A percentile compares a stretch with the other conserved stretches of the same genome.
Evolutionary conservation across 2,888 invertebrate genomes (phyloP).

Genomic region (Euproctis similis): DNA sequence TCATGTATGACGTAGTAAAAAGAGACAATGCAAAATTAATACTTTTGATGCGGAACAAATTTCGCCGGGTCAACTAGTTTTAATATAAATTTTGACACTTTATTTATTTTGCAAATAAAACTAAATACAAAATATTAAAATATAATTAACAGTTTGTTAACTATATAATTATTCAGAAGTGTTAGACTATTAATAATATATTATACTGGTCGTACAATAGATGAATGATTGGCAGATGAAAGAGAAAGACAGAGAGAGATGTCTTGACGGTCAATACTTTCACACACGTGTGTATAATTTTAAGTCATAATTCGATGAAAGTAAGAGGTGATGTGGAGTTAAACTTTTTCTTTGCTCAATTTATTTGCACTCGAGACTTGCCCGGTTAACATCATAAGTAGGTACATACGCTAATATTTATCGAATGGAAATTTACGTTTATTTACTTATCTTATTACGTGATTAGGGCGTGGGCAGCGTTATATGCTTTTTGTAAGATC

Average conservation of each 20-base stretch:
- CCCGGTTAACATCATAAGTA: constrained; percentile 10
- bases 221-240: too few relatives aligned
- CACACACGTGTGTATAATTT: constrained; percentile 50
- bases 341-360: constrained; percentile 62
- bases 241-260: constrained; percentile 39
- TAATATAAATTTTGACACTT: too few relatives aligned
- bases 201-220: too few relatives aligned
- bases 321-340: constrained; percentile 64
- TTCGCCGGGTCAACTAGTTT: too few relatives aligned
- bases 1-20: too few relatives aligned
- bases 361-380: constrained; percentile 37
- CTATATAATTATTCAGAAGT: too few relatives aligned
- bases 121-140: too few relatives aligned
- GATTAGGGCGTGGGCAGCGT: constrained; percentile 6
- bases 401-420: constrained; percentile 12
- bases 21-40: too few relatives aligned
- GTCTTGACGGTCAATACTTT: constrained; percentile 49
- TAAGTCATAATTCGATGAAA: constrained; percentile 55
- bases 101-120: too few relatives aligned
- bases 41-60: too few relatives aligned
- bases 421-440: constrained; percentile 15
- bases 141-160: too few relatives aligned
- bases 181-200: too few relatives aligned
- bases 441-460: constrained; percentile 3
- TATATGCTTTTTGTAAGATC: background rate